Evolutionary conservation across 2,888 invertebrate species (phyloP).

Genomic region (Leptodirus hochenwartii): DNA sequence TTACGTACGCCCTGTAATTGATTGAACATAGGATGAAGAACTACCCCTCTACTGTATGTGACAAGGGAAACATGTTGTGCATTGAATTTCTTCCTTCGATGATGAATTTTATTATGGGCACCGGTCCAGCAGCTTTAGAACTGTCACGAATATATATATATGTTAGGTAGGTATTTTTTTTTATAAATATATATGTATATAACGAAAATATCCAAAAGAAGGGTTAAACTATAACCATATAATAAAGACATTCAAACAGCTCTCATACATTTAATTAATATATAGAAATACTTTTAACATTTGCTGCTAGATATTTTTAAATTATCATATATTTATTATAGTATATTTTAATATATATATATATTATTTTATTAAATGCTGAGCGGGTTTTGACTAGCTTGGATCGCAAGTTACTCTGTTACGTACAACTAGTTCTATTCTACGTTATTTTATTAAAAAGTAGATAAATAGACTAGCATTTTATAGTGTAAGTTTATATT

Average conservation of each 20-base stretch:
- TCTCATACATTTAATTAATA: constrained; percentile 22
- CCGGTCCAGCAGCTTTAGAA: constrained; percentile 26
- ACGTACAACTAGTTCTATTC: constrained; percentile 18
- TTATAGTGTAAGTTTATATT: constrained; percentile 19
- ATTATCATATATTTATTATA: constrained; percentile 17
- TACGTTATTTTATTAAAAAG: constrained; percentile 20
- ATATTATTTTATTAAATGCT: constrained; percentile 24
- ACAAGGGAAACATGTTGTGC: constrained; percentile 7
- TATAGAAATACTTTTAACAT: constrained; percentile 27
- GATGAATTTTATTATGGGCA: constrained; percentile 16
- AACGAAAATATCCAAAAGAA: too few relatives aligned
- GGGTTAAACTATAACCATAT: constrained; percentile 23
- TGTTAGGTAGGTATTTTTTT: constrained; percentile 14
- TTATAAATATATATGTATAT: constrained; percentile 20
- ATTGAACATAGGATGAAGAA: too few relatives aligned
- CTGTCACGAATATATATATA: too few relatives aligned
- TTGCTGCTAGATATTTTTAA: constrained; percentile 25
- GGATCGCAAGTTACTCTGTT: constrained; percentile 27
- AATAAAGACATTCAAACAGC: constrained; percentile 21
- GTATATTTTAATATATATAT: constrained; percentile 17
- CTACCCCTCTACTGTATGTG: too few relatives aligned
- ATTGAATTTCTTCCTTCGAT: constrained; percentile 20
- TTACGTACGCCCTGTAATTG: too few relatives aligned
- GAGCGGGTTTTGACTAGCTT: constrained; percentile 27
- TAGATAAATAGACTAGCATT: constrained; percentile 23